Evolutionary conservation across 1,140 invertebrate genomes (phyloP), one percentile per base, ranked within the genome.

Genomic region (Trachymyrmex cornetzi): DNA sequence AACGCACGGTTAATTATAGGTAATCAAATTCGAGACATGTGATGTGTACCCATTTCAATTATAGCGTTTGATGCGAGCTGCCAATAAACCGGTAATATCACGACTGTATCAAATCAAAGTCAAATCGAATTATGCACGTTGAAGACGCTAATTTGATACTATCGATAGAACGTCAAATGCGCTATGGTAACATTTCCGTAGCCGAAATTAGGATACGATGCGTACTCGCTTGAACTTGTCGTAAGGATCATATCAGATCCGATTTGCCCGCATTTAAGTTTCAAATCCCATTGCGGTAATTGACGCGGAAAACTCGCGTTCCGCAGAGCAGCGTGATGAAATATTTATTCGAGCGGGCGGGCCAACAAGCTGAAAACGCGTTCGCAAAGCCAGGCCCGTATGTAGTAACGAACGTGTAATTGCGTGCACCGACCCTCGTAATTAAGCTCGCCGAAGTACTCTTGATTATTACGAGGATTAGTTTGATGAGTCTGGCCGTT

Each of bases 281-380:
- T 67, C 77, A 87, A 90, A 90, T 90, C 74, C 77, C 22, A 63
- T 38, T n/a, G 74, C 75, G 77, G 24, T 80, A 89, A 89, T 79
- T 86, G 72, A 64, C 27, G 53, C 12, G 87, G 77, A 44, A 75
- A 89, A 86, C 77, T 74, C 69, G 27, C 80, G 64, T 87, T 57
- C 67, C 85, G 74, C 69, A 63, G 67, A 85, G 74, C 57, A 12
- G 38, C 44, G 2, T 14, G 74, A 55, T 74, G 63, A 77, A 86
- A 86, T 85, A 80, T 72, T 63, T 59, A 72, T 71, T 53, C 44
- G 75, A 30, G 27, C 34, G 71, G 67, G 48, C 66, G 66, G 53
- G 61, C 84, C 61, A 81, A 82, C 79, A 71, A 82, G 57, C 66
- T 82, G 77, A 82, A 86, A 86, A 82, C 30, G 44, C 59, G 30